Evolutionary conservation across 2,797 vertebrate genomes (phyloP).

Genomic region (Danio jaintianensis): DNA sequence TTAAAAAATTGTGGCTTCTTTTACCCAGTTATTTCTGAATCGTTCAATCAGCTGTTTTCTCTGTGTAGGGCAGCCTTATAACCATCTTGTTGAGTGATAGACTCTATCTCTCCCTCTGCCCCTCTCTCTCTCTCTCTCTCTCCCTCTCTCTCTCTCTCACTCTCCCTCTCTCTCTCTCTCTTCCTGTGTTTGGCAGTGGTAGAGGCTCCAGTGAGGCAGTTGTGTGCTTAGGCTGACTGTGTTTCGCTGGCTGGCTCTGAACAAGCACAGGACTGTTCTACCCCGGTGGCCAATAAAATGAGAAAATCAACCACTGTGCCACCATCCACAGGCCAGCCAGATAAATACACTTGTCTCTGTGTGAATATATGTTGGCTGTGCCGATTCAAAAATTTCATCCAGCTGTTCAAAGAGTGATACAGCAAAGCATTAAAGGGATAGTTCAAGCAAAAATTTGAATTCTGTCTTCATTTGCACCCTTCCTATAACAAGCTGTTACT

Average conservation of each 20-base stretch:
- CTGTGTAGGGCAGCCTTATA: background rate
- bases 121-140: slow-evolving; percentile 11
- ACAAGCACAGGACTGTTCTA: slow-evolving; percentile 66
- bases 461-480: background rate
- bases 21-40: too few species aligned
- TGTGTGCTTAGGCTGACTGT: slow-evolving; percentile 55
- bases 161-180: too few species aligned
- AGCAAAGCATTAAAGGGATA: slow-evolving; percentile 16
- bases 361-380: slow-evolving; percentile 41
- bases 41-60: slow-evolving; percentile 16
- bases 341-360: slow-evolving; percentile 60
- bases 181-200: slow-evolving; percentile 13
- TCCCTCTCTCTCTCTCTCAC: too few species aligned
- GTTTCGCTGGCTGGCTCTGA: slow-evolving; percentile 65
- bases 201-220: slow-evolving; percentile 24
- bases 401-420: slow-evolving; percentile 43
- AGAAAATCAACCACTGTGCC: slow-evolving; percentile 67
- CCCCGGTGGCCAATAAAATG: slow-evolving; percentile 68
- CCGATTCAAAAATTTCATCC: slow-evolving; percentile 34
- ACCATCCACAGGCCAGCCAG: slow-evolving; percentile 49
- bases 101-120: slow-evolving; percentile 5
- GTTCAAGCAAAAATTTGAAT: slow-evolving; percentile 7
- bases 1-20: too few species aligned
- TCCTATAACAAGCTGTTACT: background rate
- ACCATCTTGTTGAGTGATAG: background rate